Evolutionary conservation across 2,113 vertebrate species (phyloP).

Genomic region (Tragelaphus buxtoni): DNA sequence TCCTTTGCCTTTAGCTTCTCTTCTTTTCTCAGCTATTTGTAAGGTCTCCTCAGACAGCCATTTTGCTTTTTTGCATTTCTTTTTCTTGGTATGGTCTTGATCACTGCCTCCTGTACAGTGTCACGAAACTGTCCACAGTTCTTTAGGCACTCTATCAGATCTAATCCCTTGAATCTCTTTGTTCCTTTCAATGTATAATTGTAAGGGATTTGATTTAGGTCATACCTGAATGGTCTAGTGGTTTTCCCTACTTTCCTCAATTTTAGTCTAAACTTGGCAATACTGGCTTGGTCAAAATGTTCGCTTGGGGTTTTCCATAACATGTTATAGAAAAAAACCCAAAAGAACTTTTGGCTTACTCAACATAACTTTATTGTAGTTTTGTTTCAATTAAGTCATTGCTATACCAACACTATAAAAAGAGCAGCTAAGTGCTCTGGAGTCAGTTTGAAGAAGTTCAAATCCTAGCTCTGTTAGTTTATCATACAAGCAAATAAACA

Average conservation of each 20-base stretch:
- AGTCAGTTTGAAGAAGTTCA: constrained; percentile 4
- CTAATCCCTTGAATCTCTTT: not conserved
- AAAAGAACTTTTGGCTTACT: not conserved
- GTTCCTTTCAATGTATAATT: not conserved
- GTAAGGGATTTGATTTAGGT: not conserved
- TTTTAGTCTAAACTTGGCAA: not conserved
- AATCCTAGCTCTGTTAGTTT: not conserved
- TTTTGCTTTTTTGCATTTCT: not conserved
- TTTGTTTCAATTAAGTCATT: not conserved
- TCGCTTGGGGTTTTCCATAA: not conserved
- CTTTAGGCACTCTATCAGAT: not conserved
- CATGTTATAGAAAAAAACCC: not conserved
- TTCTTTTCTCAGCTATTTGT: not conserved
- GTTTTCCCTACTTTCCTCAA: not conserved
- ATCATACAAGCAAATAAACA: not conserved
- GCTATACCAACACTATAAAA: not conserved
- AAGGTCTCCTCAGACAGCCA: not conserved
- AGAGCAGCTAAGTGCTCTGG: not conserved
- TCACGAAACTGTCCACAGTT: fast-evolving
- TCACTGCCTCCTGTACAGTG: not conserved
- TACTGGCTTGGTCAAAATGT: not conserved
- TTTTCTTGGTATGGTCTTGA: not conserved
- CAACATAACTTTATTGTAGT: not conserved
- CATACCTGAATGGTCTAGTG: not conserved
- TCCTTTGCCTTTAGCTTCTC: not conserved